Base-by-base conservation (phyloP, 37 sponge, comb jelly and placozoan species). In the Haliclona indistincta region DNA sequence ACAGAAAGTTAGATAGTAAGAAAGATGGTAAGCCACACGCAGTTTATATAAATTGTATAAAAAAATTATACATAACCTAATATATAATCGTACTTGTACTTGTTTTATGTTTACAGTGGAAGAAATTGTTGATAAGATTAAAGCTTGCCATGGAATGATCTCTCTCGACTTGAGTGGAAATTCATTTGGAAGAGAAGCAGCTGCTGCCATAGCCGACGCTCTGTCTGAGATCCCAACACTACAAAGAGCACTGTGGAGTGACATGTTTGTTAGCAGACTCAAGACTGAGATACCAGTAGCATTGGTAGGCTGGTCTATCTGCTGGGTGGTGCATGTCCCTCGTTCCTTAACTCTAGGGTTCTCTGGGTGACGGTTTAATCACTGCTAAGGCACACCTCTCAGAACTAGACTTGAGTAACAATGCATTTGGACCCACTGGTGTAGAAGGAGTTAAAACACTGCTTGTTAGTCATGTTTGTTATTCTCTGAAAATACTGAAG, bases 341-440 rank as follows among this genome's bases (percentile, higher is more conserved):
- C 17, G 17, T 49, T 19, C 11, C 52, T 49, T 49, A 49, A 17
- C 15, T 17, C 52, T 60, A 92, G 94, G 54, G 70, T 17, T 53
- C 88, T 56, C 91, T 99, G 15, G 83, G 92, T 43, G 75, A 82
- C 3, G 99, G 91, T 32, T 67, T 99, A 36, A 94, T 96, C 33
- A 64, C 38, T 1, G 82, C 99, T 5, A 54, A 83, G 7, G 88
- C 92, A 1, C 87, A 84, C 23, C 75, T 99, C 30, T 75, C 67
- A 0, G 99, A 93, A 64, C 73, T 99, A 60, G 99, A 99, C 54
- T 84, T 99, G 34, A 93, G 94, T 69, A 96, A 99, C 58, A 99
- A 99, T 84, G 99, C 99, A 0, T 93, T 99, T 67, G 99, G 99
- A 68, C 99, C 96, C 5, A 85, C 87, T 77, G 99, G 99, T 0